Evolutionary conservation across 2,797 vertebrate genomes (phyloP).

Genomic region (Phoeniculus purpureus): DNA sequence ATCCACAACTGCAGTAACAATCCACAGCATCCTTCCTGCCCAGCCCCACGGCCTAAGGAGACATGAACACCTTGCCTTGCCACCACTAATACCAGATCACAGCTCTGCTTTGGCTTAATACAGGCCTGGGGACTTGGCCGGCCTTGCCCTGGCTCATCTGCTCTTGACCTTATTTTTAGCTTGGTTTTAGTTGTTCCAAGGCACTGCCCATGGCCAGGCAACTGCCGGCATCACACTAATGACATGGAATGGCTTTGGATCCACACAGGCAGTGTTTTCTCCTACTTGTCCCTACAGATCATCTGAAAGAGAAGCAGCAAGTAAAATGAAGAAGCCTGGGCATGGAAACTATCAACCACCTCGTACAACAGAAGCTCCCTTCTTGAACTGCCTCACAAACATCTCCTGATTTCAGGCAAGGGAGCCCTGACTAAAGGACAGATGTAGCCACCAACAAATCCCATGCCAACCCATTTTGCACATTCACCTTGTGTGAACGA

Average conservation of each 20-base stretch:
- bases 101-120: not conserved
- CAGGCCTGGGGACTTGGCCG: not conserved
- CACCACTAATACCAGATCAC: not conserved
- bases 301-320: not conserved
- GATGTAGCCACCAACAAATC: too few relatives aligned
- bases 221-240: not conserved
- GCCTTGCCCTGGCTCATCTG: conserved; percentile 44
- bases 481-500: too few relatives aligned
- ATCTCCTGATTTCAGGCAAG: too few relatives aligned
- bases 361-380: too few relatives aligned
- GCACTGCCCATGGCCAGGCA: not conserved
- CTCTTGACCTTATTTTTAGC: conserved; percentile 30
- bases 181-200: not conserved
- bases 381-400: too few relatives aligned
- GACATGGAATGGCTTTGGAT: not conserved
- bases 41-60: not conserved
- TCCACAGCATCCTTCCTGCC: not conserved
- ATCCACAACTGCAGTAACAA: not conserved
- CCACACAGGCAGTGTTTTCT: too few relatives aligned
- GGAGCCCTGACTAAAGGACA: too few relatives aligned
- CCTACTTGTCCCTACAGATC: too few relatives aligned
- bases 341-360: too few relatives aligned
- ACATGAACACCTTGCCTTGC: not conserved
- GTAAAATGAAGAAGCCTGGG: too few relatives aligned
- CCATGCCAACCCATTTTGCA: too few relatives aligned